These are phyloP conservation scores for Ceraclea dissimilis DNA, from an alignment of 2,888 invertebrate species.

Conservation along the genomic window DNA sequence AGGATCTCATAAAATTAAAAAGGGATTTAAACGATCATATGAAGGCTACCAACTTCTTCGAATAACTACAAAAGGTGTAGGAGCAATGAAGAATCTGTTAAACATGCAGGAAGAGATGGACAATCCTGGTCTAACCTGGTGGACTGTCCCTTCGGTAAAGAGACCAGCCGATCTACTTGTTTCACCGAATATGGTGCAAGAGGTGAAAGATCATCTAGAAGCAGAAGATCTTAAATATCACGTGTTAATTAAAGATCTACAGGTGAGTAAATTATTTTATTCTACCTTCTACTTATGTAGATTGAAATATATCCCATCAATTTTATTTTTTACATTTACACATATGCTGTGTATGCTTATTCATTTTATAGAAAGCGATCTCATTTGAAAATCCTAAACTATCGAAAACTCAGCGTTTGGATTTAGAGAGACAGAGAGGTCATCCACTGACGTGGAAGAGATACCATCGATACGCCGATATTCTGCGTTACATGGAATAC, in stretches of 20 bases:
- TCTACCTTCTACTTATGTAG: no score
- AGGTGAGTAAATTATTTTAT: conserved; percentile 40
- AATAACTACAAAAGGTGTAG: conserved; percentile 38
- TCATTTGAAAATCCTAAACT: conserved; percentile 59
- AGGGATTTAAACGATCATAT: conserved; percentile 43
- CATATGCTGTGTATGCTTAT: no score
- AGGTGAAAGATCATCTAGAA: conserved; percentile 53
- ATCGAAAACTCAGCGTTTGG: conserved; percentile 52
- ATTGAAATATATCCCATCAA: no score
- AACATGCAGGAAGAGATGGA: conserved; percentile 45
- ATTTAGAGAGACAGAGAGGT: conserved; percentile 49
- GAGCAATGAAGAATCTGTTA: conserved; percentile 43
- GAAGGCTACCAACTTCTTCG: conserved; percentile 50
- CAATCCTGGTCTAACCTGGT: conserved; percentile 46
- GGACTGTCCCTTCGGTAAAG: conserved; percentile 43
- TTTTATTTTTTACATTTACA: no score
- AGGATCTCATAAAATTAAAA: conserved; percentile 29
- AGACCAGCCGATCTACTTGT: conserved; percentile 64
- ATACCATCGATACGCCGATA: conserved; percentile 65
- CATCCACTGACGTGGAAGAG: conserved; percentile 65
- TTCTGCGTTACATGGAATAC: conserved; percentile 60
- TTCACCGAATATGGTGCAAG: conserved; percentile 55
- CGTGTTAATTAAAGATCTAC: conserved; percentile 64
- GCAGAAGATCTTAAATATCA: conserved; percentile 56
- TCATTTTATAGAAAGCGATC: conserved; percentile 51